Percentiles rank a stretch among this genome's conserved stretches.
phyloP scores from a whole-genome alignment of 2,888 invertebrate genomes.

The Synanthedon tipuliformis region DNA sequence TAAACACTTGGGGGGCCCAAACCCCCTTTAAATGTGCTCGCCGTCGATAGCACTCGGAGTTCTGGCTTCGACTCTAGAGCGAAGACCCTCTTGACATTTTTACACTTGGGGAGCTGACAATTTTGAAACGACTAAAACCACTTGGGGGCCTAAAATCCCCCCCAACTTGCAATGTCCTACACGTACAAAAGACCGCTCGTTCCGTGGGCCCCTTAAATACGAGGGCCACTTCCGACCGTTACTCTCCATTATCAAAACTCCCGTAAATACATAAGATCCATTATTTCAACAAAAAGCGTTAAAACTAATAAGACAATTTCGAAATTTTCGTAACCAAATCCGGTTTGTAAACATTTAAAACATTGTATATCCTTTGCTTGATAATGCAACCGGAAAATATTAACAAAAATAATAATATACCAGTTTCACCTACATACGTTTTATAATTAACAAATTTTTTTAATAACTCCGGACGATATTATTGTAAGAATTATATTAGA shows the following conservation, averaged over 20 bases:
- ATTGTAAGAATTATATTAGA: conserved; percentile 70
- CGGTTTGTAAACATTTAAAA: background rate
- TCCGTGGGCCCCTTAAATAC: conserved; percentile 12
- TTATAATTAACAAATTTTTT: conserved; percentile 59
- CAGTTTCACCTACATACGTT: conserved; percentile 41
- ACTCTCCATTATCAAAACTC: too few species aligned
- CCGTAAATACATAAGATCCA: background rate
- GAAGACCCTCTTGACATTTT: too few species aligned
- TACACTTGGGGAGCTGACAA: too few species aligned
- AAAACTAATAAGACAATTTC: background rate
- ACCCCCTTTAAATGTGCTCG: conserved; percentile 8
- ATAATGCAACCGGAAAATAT: conserved; percentile 49
- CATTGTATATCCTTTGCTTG: background rate
- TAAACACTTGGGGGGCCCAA: conserved; percentile 16
- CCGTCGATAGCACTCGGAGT: conserved; percentile 2
- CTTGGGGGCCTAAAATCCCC: conserved; percentile 21
- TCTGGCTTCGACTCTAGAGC: too few species aligned
- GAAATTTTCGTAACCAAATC: too few species aligned
- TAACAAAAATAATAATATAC: conserved; percentile 60
- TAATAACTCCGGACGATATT: conserved; percentile 65
- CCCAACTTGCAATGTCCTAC: conserved; percentile 31
- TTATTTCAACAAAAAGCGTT: background rate
- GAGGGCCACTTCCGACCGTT: too few species aligned
- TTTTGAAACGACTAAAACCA: background rate
- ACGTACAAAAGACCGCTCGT: conserved; percentile 40